These are phyloP conservation scores for Phalacrocorax aristotelis DNA, from an alignment of 2,113 vertebrate genomes.

Conservation along the genomic window DNA sequence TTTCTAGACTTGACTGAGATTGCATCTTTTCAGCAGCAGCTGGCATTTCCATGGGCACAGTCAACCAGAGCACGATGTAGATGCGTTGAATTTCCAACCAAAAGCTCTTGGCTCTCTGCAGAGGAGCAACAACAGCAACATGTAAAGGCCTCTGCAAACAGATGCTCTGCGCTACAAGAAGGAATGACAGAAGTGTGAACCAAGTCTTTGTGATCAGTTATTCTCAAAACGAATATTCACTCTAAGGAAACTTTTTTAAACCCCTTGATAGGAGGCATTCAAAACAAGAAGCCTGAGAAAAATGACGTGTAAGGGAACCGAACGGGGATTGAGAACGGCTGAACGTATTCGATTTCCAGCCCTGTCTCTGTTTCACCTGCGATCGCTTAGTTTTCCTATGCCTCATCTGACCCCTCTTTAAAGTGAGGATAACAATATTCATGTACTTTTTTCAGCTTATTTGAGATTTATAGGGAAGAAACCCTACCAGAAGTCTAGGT, in stretches of 20 bases:
- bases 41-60: constrained; percentile 45
- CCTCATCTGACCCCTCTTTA: background rate
- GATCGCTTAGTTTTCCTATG: background rate
- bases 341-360: background rate
- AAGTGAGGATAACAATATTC: background rate
- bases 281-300: background rate
- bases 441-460: background rate
- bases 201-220: background rate
- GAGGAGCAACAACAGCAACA: background rate
- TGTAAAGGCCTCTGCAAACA: background rate
- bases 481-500: background rate
- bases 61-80: background rate
- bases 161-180: background rate
- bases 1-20: constrained; percentile 9
- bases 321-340: background rate
- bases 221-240: background rate
- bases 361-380: background rate
- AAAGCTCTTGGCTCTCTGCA: background rate
- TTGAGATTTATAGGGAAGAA: background rate
- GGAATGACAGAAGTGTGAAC: background rate
- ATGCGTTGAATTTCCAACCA: background rate
- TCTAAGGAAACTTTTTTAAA: background rate
- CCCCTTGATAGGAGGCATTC: background rate
- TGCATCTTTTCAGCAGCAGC: constrained; percentile 6
- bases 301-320: background rate